phyloP scores from a whole-genome alignment of 2,888 invertebrate genomes.

The Graphium colonna region DNA sequence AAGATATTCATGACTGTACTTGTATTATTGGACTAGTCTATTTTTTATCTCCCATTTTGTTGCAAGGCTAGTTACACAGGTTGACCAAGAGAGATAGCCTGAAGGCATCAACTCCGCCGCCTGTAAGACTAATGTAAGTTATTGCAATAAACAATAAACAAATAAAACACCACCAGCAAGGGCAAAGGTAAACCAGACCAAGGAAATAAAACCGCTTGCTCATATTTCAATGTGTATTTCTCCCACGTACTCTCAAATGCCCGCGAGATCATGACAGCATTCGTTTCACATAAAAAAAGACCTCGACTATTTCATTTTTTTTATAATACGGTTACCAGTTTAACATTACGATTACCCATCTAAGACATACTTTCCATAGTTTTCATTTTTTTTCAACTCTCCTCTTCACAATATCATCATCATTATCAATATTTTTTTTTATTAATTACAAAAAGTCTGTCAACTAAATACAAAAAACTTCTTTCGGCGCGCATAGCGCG shows the following conservation, averaged over 20 bases:
- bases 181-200: too few species aligned
- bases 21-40: too few species aligned
- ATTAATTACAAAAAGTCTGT: conserved; percentile 76
- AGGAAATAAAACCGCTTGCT: conserved; percentile 43
- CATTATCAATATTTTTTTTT: conserved; percentile 18
- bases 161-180: too few species aligned
- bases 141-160: too few species aligned
- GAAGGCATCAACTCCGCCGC: too few species aligned
- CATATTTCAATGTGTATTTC: conserved; percentile 74
- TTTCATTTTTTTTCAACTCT: conserved; percentile 25
- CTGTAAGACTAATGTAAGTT: too few species aligned
- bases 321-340: conserved; percentile 43
- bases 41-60: too few species aligned
- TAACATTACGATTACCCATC: conserved; percentile 64
- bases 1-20: too few species aligned
- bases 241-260: conserved; percentile 58
- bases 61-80: too few species aligned
- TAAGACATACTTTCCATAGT: conserved; percentile 51
- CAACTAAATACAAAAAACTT: conserved; percentile 71
- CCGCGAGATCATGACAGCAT: conserved; percentile 73
- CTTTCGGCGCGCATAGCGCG: conserved; percentile 66
- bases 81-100: too few species aligned
- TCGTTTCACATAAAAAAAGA: conserved; percentile 71
- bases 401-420: conserved; percentile 48
- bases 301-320: conserved; percentile 49